Percentiles rank a stretch among this genome's conserved stretches.
These are phyloP conservation scores for Myotis pilosus DNA, from an alignment of 2,797 vertebrate species.

Conservation along the genomic window DNA sequence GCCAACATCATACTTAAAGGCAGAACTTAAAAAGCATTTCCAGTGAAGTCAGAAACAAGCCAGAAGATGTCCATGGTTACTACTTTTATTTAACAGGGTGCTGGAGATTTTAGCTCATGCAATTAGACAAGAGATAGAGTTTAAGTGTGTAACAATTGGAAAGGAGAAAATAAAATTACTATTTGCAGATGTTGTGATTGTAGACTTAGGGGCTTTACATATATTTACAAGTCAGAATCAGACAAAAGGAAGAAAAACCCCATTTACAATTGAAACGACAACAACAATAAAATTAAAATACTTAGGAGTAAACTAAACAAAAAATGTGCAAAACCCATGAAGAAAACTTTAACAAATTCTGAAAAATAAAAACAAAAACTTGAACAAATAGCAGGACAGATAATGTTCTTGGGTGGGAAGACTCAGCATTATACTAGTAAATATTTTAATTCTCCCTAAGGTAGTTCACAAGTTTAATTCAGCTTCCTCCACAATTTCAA, in stretches of 20 bases:
- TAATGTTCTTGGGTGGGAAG: not conserved
- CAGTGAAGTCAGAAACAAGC: not conserved
- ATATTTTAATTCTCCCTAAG: not conserved
- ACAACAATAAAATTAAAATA: not conserved
- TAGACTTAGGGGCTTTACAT: not conserved
- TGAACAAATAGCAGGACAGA: not conserved
- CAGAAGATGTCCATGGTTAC: not conserved
- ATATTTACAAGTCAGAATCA: not conserved
- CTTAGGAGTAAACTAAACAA: not conserved
- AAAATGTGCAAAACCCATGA: not conserved
- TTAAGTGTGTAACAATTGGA: not conserved
- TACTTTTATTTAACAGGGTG: not conserved
- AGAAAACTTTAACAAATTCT: not conserved
- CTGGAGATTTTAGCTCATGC: not conserved
- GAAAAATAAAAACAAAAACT: not conserved
- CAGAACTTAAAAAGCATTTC: not conserved
- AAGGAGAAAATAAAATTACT: not conserved
- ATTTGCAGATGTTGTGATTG: not conserved
- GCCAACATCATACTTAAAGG: not conserved
- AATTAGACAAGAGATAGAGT: not conserved
- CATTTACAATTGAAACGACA: not conserved
- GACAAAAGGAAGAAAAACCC: not conserved
- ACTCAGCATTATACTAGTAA: not conserved
- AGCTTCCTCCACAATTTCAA: not conserved
- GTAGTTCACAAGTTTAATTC: not conserved